Percentiles rank a stretch among this genome's conserved stretches.
phyloP scores from a whole-genome alignment of 2,797 vertebrate genomes.

The Melanogrammus aeglefinus region DNA sequence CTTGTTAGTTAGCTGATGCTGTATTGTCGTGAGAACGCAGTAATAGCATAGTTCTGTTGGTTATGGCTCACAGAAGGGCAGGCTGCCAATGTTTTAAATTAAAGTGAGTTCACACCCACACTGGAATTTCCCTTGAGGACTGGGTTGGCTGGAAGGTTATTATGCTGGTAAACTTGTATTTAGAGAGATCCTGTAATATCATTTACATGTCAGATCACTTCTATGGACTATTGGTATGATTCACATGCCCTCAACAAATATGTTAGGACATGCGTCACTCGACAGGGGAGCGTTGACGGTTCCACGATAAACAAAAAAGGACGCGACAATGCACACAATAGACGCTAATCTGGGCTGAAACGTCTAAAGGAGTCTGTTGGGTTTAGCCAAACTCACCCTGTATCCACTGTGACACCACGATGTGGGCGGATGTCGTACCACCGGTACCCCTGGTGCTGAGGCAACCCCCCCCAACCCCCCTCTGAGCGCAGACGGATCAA shows the following conservation, averaged over 20 bases:
- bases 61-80: not conserved
- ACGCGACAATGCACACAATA: too few species aligned
- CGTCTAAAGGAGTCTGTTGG: slow-evolving; percentile 30
- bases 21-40: not conserved
- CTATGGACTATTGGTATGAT: not conserved
- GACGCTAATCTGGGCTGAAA: not conserved
- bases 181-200: too few species aligned
- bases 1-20: not conserved
- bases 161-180: too few species aligned
- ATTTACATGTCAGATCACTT: not conserved
- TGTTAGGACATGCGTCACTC: too few species aligned
- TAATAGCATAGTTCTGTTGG: not conserved
- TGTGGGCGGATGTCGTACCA: slow-evolving; percentile 79
- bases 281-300: too few species aligned
- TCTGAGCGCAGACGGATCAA: slow-evolving; percentile 71
- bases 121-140: too few species aligned
- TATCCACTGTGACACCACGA: slow-evolving; percentile 69
- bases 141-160: too few species aligned
- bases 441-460: slow-evolving; percentile 70
- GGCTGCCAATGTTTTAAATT: not conserved
- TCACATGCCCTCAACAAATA: not conserved
- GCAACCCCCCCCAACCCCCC: not conserved
- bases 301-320: too few species aligned
- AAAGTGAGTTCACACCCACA: too few species aligned
- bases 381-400: slow-evolving; percentile 60